Conservation (phyloP, 2,797 vertebrate genomes). For the Hyperoplus immaculatus region DNA sequence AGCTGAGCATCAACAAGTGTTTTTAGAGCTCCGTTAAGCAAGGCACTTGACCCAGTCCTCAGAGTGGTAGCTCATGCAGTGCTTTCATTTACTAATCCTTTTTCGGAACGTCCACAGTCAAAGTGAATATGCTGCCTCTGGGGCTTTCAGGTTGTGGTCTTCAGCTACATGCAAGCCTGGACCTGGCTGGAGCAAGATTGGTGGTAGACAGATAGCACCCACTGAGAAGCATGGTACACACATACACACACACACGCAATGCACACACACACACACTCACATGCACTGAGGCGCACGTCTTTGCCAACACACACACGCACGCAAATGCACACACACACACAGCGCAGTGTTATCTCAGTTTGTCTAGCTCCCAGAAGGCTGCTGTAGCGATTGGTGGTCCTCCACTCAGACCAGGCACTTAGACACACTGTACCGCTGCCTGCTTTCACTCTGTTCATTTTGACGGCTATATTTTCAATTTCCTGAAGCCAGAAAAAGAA, state of each 20-base stretch:
- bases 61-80: not conserved
- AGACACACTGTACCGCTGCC: constrained; percentile 21
- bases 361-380: constrained; percentile 47
- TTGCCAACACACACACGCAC: not conserved
- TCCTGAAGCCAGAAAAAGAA: not conserved
- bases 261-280: constrained; percentile 2
- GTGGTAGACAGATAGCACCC: constrained; percentile 22
- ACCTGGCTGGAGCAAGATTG: constrained; percentile 30
- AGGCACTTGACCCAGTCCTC: not conserved
- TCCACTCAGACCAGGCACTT: constrained; percentile 29
- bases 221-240: constrained; percentile 10
- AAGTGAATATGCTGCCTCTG: constrained; percentile 13
- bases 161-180: constrained; percentile 3
- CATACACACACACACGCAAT: constrained; percentile 7
- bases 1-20: not conserved
- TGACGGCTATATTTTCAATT: no score
- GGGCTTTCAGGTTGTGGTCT: constrained; percentile 25
- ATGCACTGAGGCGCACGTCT: not conserved
- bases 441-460: not conserved
- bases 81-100: constrained; percentile 1
- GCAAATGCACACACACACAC: constrained; percentile 2
- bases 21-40: not conserved
- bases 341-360: constrained; percentile 16
- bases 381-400: constrained; percentile 6
- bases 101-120: constrained; percentile 16